Percentiles rank a stretch among this genome's conserved stretches.
Conservation (phyloP, 2,797 vertebrate species). For the Eutrigla gurnardus region DNA sequence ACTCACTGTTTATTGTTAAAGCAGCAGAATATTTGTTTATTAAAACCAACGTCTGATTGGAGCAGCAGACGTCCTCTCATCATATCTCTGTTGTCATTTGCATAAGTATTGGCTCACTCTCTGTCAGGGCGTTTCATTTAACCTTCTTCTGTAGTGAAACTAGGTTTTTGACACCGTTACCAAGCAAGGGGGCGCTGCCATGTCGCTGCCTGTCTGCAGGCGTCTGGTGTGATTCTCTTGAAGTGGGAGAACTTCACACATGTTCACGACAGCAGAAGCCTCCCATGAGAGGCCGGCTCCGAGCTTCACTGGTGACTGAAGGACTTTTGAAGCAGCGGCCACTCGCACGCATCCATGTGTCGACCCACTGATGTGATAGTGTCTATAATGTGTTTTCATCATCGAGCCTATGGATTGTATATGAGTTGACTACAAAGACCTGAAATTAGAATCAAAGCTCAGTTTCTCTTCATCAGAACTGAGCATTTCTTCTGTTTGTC, state of each 20-base stretch:
- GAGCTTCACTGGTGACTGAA: conserved; percentile 33
- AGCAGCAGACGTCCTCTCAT: conserved; percentile 1
- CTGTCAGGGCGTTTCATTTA: conserved; percentile 22
- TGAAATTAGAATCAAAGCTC: background rate
- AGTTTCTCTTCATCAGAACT: conserved; percentile 21
- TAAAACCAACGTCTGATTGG: background rate
- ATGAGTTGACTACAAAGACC: conserved; percentile 7
- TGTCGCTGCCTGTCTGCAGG: conserved; percentile 31
- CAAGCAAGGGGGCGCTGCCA: conserved; percentile 19
- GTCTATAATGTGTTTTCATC: conserved; percentile 30
- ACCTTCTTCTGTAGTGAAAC: conserved; percentile 39
- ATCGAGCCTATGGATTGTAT: conserved; percentile 30
- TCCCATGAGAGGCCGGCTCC: conserved; percentile 40
- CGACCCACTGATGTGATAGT: background rate
- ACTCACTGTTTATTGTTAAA: background rate
- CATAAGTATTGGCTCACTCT: conserved; percentile 18
- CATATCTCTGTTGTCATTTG: conserved; percentile 19
- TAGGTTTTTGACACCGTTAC: conserved; percentile 24
- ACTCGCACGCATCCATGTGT: conserved; percentile 24
- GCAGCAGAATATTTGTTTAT: conserved; percentile 17
- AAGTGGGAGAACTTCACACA: conserved; percentile 53
- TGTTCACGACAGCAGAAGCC: conserved; percentile 26
- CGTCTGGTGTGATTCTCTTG: conserved; percentile 46
- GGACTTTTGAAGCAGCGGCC: conserved; percentile 51
- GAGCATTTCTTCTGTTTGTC: conserved; percentile 18